Conservation (phyloP, 2,888 invertebrate genomes). For the Troides oblongomaculatus region DNA sequence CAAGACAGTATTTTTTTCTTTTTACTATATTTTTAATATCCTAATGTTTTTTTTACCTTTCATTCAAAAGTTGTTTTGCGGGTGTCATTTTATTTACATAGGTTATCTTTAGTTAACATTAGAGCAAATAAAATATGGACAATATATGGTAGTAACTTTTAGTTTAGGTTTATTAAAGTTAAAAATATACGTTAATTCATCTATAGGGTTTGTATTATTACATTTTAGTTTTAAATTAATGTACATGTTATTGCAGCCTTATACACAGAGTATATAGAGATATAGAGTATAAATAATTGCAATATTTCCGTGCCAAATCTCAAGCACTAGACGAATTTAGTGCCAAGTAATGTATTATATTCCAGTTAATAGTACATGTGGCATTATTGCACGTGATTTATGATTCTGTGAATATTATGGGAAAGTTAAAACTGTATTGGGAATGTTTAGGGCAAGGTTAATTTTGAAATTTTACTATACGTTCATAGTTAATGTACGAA, state of each 20-base stretch:
- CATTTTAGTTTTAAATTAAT: background rate
- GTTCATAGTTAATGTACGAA: too few species aligned
- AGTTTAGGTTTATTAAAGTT: too few species aligned
- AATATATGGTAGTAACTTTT: too few species aligned
- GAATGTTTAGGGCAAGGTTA: background rate
- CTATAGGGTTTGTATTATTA: background rate
- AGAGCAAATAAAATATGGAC: too few species aligned
- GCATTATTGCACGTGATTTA: conserved; percentile 7
- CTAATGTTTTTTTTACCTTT: too few species aligned
- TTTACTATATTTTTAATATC: too few species aligned
- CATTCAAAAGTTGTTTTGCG: too few species aligned
- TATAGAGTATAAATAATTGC: conserved; percentile 2
- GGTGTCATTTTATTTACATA: too few species aligned
- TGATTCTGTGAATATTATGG: background rate
- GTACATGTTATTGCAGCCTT: background rate
- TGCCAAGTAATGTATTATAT: conserved; percentile 18
- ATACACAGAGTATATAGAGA: background rate
- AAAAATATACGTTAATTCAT: too few species aligned
- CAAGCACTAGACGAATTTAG: conserved; percentile 6
- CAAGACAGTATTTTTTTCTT: too few species aligned
- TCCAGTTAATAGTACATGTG: conserved; percentile 4
- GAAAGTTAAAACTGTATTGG: background rate
- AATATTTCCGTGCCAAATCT: conserved; percentile 18
- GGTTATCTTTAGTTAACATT: too few species aligned
- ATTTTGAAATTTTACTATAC: too few species aligned